Conservation (phyloP, 2,797 vertebrate genomes). For the Darevskia mixta region DNA sequence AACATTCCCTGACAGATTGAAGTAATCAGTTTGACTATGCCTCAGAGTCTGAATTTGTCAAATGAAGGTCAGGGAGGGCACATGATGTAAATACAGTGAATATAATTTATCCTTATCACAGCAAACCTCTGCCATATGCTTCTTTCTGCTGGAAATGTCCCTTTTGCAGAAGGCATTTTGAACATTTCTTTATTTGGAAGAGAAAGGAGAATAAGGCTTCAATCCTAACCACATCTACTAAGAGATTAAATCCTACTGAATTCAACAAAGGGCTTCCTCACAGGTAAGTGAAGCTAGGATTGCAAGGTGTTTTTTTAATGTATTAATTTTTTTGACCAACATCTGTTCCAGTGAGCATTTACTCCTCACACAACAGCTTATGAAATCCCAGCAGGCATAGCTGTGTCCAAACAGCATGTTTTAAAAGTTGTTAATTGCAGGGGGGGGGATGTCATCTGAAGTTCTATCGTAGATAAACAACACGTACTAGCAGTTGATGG, state of each 20-base stretch:
- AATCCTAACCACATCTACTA: too few relatives aligned
- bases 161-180: slow-evolving; percentile 1
- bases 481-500: background rate
- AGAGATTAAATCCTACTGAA: too few relatives aligned
- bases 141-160: background rate
- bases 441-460: slow-evolving; percentile 22
- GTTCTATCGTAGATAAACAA: slow-evolving; percentile 8
- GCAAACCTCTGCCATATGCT: background rate
- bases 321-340: background rate
- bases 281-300: too few relatives aligned
- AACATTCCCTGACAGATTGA: slow-evolving; percentile 9
- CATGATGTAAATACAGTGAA: background rate
- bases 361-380: slow-evolving; percentile 34
- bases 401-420: slow-evolving; percentile 24
- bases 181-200: background rate
- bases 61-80: slow-evolving; percentile 3
- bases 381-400: slow-evolving; percentile 12
- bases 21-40: slow-evolving; percentile 5
- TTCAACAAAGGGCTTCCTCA: too few relatives aligned
- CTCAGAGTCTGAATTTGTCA: background rate
- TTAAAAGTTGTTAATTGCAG: slow-evolving; percentile 22
- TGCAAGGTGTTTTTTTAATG: background rate
- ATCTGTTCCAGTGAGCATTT: slow-evolving; percentile 10
- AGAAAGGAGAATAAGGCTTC: background rate
- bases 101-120: background rate